These are phyloP conservation scores for Chymomyza caudatula DNA, from an alignment of 2,888 invertebrate species.

Conservation along the genomic window DNA sequence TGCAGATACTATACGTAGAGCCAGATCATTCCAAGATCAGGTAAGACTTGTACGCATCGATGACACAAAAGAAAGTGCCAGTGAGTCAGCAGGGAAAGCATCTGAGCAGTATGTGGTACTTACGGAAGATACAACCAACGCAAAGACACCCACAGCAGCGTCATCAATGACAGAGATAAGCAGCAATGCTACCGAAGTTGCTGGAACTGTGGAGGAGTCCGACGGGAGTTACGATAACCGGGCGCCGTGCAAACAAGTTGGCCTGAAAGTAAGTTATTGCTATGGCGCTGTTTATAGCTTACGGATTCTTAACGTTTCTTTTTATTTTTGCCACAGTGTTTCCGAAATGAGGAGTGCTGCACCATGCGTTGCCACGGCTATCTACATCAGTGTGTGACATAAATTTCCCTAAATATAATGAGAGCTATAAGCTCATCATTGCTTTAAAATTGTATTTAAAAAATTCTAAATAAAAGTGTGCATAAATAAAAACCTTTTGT, in stretches of 20 bases:
- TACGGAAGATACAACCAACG: background rate
- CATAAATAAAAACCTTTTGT: background rate
- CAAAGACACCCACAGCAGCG: background rate
- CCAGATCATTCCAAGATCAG: background rate
- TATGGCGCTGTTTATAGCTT: background rate
- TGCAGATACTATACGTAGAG: background rate
- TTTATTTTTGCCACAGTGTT: conserved; percentile 65
- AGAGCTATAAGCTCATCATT: background rate
- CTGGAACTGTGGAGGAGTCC: background rate
- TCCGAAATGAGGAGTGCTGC: conserved; percentile 67
- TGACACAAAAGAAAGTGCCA: background rate
- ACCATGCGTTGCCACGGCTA: conserved; percentile 72
- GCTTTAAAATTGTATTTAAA: background rate
- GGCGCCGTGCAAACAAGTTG: conserved; percentile 43
- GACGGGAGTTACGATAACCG: background rate
- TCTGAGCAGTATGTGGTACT: background rate
- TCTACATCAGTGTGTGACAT: conserved; percentile 75
- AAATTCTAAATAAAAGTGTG: background rate
- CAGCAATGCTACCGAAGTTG: background rate
- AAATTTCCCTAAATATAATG: background rate
- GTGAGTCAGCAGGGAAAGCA: background rate
- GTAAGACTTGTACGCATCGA: background rate
- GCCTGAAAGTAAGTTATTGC: conserved; percentile 47
- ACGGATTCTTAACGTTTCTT: conserved; percentile 8
- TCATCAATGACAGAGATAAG: background rate